Conservation (phyloP, 2,888 invertebrate species). For the Melieria omissa region DNA sequence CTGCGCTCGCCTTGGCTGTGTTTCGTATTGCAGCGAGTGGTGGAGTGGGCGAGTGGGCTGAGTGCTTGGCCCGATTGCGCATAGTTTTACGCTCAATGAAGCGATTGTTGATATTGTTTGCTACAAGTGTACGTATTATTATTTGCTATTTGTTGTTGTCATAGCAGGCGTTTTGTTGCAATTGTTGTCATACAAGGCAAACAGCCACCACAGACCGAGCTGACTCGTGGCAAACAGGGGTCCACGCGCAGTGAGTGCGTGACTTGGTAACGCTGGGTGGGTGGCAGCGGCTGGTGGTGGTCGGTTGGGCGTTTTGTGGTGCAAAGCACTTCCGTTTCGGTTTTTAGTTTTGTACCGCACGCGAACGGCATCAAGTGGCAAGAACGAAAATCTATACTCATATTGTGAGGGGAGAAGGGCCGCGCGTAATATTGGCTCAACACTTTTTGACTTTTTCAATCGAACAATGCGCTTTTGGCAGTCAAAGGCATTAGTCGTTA, state of each 20-base stretch:
- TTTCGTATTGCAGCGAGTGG: too few species aligned
- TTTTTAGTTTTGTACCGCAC: constrained; percentile 16
- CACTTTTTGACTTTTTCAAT: constrained; percentile 7
- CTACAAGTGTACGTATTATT: constrained; percentile 19
- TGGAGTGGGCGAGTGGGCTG: not conserved
- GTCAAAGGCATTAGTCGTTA: not conserved
- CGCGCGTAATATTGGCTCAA: not conserved
- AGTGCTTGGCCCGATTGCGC: not conserved
- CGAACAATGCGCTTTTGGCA: not conserved
- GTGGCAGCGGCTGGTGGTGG: not conserved
- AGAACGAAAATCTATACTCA: not conserved
- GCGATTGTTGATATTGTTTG: constrained; percentile 3
- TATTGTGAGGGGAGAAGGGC: not conserved
- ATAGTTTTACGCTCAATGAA: constrained; percentile 13
- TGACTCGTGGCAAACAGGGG: not conserved
- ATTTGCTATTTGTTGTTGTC: constrained; percentile 15
- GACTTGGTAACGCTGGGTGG: not conserved
- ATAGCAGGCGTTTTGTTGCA: constrained; percentile 14
- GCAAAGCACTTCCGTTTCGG: constrained; percentile 21
- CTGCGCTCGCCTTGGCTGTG: too few species aligned
- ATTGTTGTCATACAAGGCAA: constrained; percentile 26
- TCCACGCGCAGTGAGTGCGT: constrained; percentile 5
- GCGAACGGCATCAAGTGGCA: not conserved
- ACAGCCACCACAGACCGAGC: not conserved
- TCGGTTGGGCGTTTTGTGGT: constrained; percentile 21